Evolutionary conservation across 2,888 invertebrate genomes (phyloP), one percentile per base, ranked within the genome.

Genomic region (Phania funesta): DNA sequence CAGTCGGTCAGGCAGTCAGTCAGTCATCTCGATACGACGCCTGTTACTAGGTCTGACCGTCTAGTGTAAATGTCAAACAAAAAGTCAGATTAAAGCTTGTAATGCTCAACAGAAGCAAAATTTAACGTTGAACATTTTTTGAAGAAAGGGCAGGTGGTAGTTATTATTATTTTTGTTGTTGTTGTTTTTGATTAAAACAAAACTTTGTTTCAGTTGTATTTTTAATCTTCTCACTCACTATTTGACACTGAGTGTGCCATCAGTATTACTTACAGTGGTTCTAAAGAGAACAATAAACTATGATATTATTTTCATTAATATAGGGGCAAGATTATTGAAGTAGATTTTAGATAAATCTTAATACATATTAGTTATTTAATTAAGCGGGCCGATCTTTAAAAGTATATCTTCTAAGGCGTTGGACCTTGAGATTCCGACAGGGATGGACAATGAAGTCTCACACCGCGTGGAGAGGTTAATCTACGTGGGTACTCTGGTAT

Each of bases 101-200:
- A 71, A 88, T 88, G 87, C 89, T 87, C 86, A 89, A 89, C 89
- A 89, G 89, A 89, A 89, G 89, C 89, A 87, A 86, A 87, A 89
- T 86, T 88, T 86, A 87, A 86, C 87, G 87, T 87, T 44, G 50
- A 65, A 74, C 46, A 20, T 67, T 64, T 80, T 73, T 73, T 79
- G 46, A 83, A 84, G 84, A 84, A 89, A 87, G 86, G 89, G 89
- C 89, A 89, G 89, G 89, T 89, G 89, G 87, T 89, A 88, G 87
- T 86, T 89, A 86, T 85, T 78, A 78, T 46, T 76, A 13, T 56
- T 48, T 4, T 41, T 58, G 58, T 44, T 74, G 46, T 48, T 62
- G 35, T 70, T 64, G 52, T 73, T 73, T 4, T 67, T 73, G 41
- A 65, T 64, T 46, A 18, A 60, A 74, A 68, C 68, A 52, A 58